Evolutionary conservation across 2,797 vertebrate species (phyloP), one percentile per base, ranked within the genome.

Genomic region (Scolopax rusticola): DNA sequence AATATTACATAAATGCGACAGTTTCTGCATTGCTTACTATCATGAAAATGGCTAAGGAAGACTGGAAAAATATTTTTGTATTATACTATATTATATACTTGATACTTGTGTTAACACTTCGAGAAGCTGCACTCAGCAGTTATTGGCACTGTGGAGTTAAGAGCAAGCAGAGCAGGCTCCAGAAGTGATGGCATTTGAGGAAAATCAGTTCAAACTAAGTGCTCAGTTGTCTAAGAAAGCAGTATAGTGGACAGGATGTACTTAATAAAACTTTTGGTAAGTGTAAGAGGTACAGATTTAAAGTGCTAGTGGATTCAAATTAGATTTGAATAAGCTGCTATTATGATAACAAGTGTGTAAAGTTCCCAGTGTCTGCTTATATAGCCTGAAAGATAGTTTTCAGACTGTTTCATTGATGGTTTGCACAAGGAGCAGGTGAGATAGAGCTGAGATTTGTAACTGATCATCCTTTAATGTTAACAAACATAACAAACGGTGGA

Each of bases 391-490:
- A 68, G 10, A 25, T 15, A 23, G 2, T 68, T 90, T 84, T 76
- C 38, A 69, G 36, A 5, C 54, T 64, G 2, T 74, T 54, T 81
- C 20, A 1, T 20, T 41, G 54, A 12, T 69, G 63, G 25, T 32
- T 59, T 76, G 47, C 51, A 12, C 7, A 15, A 64, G 19, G 57
- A 4, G 5, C 28, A 15, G 12, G 48, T 48, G 68, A 40, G 59
- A 6, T 40, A 18, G 53, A 48, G 12, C 18, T 84, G 45, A 68
- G 25, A 45, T 76, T 74, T 86, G 27, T 64, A 33, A n/a, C 30
- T 43, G 28, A 12, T 32, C 0, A 0, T 43, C 27, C 6, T 18
- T 59, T 74, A 40, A 36, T 6, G 3, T 11, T 40, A 77, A 47
- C 6, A 63, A 69, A 18, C 3, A n/a, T n/a, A n/a, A n/a, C n/a